These are phyloP conservation scores for Takifugu rubripes DNA, from an alignment of 2,797 vertebrate genomes.

Conservation along the genomic window DNA sequence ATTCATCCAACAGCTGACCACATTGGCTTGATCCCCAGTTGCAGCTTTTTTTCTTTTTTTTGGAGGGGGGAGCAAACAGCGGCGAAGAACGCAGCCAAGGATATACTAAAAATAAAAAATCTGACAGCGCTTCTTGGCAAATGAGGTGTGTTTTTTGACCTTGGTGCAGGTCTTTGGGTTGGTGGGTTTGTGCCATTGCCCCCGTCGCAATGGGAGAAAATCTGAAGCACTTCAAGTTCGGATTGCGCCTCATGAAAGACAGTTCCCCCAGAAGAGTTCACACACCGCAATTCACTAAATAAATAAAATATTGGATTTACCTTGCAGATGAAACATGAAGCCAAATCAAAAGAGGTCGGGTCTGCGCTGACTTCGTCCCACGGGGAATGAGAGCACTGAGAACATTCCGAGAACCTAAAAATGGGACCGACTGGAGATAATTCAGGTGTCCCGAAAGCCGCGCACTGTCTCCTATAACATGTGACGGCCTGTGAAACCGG, in stretches of 20 bases:
- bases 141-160: conserved; percentile 60
- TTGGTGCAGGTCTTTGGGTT: conserved; percentile 65
- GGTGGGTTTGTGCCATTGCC: conserved; percentile 55
- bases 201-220: conserved; percentile 31
- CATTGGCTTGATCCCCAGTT: conserved; percentile 32
- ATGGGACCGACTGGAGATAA: conserved; percentile 46
- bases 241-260: conserved; percentile 34
- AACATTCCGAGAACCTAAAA: conserved; percentile 51
- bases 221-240: conserved; percentile 53
- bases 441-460: conserved; percentile 71
- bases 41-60: conserved; percentile 32
- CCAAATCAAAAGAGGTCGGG: conserved; percentile 57
- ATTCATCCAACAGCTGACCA: conserved; percentile 15
- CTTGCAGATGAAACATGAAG: conserved; percentile 73
- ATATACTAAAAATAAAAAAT: conserved; percentile 46
- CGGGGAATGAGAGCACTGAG: conserved; percentile 25
- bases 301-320: conserved; percentile 63
- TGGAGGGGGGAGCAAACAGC: conserved; percentile 20
- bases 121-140: conserved; percentile 32
- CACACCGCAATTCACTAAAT: conserved; percentile 1
- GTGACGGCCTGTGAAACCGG: conserved; percentile 57
- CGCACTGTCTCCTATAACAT: conserved; percentile 53
- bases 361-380: conserved; percentile 44
- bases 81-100: conserved; percentile 31
- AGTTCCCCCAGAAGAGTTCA: conserved; percentile 40